These are phyloP conservation scores for Steinernema carpocapsae DNA, from an alignment of 2,888 invertebrate genomes.

Conservation along the genomic window DNA sequence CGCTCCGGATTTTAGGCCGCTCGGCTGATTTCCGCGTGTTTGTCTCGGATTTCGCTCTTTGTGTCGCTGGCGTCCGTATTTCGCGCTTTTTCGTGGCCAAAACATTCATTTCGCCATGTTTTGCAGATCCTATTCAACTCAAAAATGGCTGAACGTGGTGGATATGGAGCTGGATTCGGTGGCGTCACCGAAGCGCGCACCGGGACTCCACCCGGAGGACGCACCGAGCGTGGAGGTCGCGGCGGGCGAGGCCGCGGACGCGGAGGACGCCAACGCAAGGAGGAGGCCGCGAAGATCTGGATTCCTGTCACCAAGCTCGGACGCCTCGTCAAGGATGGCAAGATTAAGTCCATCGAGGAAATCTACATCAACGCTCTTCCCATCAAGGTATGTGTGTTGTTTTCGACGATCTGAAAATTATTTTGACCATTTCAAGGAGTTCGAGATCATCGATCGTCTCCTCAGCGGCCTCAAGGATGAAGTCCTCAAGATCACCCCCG, in stretches of 20 bases:
- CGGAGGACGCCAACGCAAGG: conserved; percentile 73
- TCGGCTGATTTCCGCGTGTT: too few species aligned
- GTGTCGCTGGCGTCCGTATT: too few species aligned
- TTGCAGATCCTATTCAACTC: too few species aligned
- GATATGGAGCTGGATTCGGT: conserved; percentile 61
- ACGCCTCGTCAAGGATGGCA: conserved; percentile 82
- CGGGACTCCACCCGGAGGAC: conserved; percentile 54
- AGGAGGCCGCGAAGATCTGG: conserved; percentile 98
- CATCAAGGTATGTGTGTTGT: too few species aligned
- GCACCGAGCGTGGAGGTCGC: conserved; percentile 55
- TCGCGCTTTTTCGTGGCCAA: too few species aligned
- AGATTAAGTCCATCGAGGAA: conserved; percentile 92
- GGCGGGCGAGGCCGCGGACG: conserved; percentile 55
- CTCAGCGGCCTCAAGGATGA: conserved; percentile 91
- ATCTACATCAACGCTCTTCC: conserved; percentile 97
- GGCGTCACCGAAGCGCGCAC: conserved; percentile 54
- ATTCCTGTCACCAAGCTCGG: conserved; percentile 97
- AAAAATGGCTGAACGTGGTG: conserved; percentile 56
- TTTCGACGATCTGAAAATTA: too few species aligned
- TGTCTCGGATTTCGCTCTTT: too few species aligned
- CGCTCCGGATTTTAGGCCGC: too few species aligned
- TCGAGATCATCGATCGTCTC: conserved; percentile 97
- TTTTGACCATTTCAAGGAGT: too few species aligned
- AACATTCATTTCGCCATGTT: too few species aligned
- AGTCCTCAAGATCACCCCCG: conserved; percentile 99